Evolutionary conservation across 1,140 invertebrate genomes (phyloP).

Genomic region (Spodoptera litura): DNA sequence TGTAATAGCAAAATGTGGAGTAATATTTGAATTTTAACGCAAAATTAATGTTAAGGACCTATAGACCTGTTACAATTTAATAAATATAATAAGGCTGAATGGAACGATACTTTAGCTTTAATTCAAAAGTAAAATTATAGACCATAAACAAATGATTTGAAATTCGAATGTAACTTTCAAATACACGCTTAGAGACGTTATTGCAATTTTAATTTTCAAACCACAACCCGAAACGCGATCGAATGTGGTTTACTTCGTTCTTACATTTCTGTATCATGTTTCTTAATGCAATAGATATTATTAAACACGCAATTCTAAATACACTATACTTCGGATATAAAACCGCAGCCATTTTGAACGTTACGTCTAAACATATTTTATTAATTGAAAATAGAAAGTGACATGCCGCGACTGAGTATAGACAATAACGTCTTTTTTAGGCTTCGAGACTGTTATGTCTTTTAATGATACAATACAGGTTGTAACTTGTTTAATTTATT

Average conservation of each 20-base stretch:
- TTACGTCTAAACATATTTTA: slow-evolving; percentile 2
- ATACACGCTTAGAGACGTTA: neutral
- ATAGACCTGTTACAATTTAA: neutral
- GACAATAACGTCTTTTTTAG: slow-evolving; percentile 5
- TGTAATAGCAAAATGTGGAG: neutral
- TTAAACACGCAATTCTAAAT: slow-evolving; percentile 43
- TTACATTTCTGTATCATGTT: slow-evolving; percentile 38
- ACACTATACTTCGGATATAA: slow-evolving; percentile 45
- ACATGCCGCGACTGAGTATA: neutral
- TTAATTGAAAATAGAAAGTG: slow-evolving; percentile 42
- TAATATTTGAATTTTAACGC: neutral
- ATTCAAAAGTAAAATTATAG: neutral
- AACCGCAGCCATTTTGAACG: slow-evolving; percentile 40
- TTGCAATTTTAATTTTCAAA: slow-evolving; percentile 32
- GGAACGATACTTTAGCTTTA: neutral
- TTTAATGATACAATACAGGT: too few species aligned
- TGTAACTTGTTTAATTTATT: too few species aligned
- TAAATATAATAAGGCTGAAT: neutral
- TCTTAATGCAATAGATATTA: slow-evolving; percentile 22
- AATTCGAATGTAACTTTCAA: slow-evolving; percentile 1
- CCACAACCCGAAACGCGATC: slow-evolving; percentile 23
- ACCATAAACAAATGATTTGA: neutral
- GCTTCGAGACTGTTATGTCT: neutral
- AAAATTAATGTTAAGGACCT: neutral
- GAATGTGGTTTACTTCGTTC: slow-evolving; percentile 36